Percentiles rank a stretch among this genome's conserved stretches.
Evolutionary conservation across 1,140 invertebrate genomes (phyloP).

Genomic region (Heliconius nattereri): DNA sequence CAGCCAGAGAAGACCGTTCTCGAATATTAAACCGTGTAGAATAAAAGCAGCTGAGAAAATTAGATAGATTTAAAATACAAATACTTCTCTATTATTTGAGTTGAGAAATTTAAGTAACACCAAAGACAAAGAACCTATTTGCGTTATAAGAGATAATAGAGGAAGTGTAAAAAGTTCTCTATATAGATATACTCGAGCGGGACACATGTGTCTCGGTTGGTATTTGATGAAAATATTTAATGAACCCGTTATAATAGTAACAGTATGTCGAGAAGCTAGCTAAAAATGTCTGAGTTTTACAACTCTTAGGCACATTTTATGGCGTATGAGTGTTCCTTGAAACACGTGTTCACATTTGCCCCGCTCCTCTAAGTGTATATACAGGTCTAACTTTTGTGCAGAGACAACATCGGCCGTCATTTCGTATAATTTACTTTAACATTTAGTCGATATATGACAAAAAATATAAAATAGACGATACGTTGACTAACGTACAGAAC

Average conservation of each 20-base stretch:
- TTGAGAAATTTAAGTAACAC: conserved; percentile 21
- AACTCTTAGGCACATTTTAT: conserved; percentile 73
- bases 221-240: conserved; percentile 46
- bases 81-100: background rate
- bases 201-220: conserved; percentile 50
- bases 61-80: background rate
- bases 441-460: conserved; percentile 34
- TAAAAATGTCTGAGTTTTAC: conserved; percentile 54
- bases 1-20: conserved; percentile 18
- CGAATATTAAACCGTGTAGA: conserved; percentile 46
- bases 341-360: conserved; percentile 52
- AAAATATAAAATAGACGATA: conserved; percentile 47
- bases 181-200: conserved; percentile 51
- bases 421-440: conserved; percentile 35
- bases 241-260: conserved; percentile 40
- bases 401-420: conserved; percentile 37
- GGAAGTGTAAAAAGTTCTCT: conserved; percentile 48
- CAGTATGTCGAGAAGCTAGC: conserved; percentile 54
- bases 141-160: conserved; percentile 33
- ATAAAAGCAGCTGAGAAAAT: background rate
- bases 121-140: conserved; percentile 28
- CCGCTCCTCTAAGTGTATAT: conserved; percentile 61
- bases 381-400: conserved; percentile 52
- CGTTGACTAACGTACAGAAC: conserved; percentile 37
- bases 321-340: conserved; percentile 49